phyloP scores from a whole-genome alignment of 2,113 vertebrate genomes.

The Pungitius pungitius region DNA sequence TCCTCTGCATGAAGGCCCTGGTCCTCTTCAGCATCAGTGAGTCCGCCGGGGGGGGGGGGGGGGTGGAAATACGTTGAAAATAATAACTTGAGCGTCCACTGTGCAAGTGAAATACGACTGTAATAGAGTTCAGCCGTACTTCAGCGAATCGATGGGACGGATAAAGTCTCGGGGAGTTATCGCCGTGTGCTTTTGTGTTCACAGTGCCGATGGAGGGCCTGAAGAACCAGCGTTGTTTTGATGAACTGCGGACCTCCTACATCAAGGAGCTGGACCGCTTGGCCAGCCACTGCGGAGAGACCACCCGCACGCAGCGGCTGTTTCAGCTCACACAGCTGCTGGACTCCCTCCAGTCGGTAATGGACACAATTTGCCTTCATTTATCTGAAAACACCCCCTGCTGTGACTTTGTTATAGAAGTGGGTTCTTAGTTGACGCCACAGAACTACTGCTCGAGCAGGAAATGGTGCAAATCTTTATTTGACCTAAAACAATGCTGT shows the following conservation, averaged over 20 bases:
- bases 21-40: slow-evolving; percentile 96
- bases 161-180: slow-evolving; percentile 55
- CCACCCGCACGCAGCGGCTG: slow-evolving; percentile 90
- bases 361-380: slow-evolving; percentile 31
- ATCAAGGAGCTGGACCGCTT: slow-evolving; percentile 95
- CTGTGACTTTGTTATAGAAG: slow-evolving; percentile 8
- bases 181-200: slow-evolving; percentile 66
- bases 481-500: background rate
- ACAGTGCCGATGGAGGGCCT: slow-evolving; percentile 94
- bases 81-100: slow-evolving; percentile 29
- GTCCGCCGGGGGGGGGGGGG: slow-evolving; percentile 37
- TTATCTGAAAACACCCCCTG: slow-evolving; percentile 1
- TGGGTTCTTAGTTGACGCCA: slow-evolving; percentile 5
- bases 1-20: slow-evolving; percentile 96
- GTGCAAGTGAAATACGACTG: slow-evolving; percentile 43
- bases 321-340: slow-evolving; percentile 97
- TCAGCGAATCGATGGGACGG: slow-evolving; percentile 46
- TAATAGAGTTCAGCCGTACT: slow-evolving; percentile 29
- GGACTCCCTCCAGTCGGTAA: slow-evolving; percentile 95
- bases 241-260: slow-evolving; percentile 96
- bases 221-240: slow-evolving; percentile 93
- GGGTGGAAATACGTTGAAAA: background rate
- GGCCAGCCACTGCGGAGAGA: slow-evolving; percentile 89
- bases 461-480: background rate
- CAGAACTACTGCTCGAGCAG: background rate